Percentiles rank a stretch among this genome's conserved stretches.
These are phyloP conservation scores for Cyprinodon variegatus DNA, from an alignment of 2,113 vertebrate species.

Conservation along the genomic window DNA sequence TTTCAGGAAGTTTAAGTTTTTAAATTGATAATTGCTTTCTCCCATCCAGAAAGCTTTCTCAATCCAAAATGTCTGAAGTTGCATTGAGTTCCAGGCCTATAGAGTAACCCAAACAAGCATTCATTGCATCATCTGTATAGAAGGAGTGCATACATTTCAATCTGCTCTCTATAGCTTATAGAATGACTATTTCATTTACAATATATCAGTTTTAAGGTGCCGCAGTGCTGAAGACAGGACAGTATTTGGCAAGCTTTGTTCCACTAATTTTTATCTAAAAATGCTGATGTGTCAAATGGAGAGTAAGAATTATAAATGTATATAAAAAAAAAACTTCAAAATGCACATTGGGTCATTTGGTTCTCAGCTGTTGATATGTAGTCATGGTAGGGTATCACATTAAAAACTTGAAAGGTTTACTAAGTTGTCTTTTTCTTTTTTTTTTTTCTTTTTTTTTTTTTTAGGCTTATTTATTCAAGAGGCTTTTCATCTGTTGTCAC, in stretches of 20 bases:
- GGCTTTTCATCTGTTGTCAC: background rate
- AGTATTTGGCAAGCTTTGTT: background rate
- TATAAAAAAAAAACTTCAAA: background rate
- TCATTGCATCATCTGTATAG: no score
- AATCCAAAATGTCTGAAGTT: no score
- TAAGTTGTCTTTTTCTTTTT: no score
- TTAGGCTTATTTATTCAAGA: background rate
- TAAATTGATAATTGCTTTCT: no score
- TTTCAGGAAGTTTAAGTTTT: no score
- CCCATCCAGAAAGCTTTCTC: no score
- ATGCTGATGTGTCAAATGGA: background rate
- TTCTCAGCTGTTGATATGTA: background rate
- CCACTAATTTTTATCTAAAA: background rate
- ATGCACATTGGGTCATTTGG: background rate
- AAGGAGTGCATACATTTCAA: no score
- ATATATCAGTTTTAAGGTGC: background rate
- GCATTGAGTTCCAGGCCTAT: no score
- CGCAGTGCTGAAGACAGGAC: background rate
- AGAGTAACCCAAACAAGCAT: no score
- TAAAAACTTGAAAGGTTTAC: background rate
- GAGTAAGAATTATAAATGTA: background rate
- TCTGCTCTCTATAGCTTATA: no score
- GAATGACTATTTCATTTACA: no score
- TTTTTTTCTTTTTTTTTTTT: background rate
- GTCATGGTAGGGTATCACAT: background rate